phyloP scores from a whole-genome alignment of 2,113 vertebrate species.

The Microtus montanus region DNA sequence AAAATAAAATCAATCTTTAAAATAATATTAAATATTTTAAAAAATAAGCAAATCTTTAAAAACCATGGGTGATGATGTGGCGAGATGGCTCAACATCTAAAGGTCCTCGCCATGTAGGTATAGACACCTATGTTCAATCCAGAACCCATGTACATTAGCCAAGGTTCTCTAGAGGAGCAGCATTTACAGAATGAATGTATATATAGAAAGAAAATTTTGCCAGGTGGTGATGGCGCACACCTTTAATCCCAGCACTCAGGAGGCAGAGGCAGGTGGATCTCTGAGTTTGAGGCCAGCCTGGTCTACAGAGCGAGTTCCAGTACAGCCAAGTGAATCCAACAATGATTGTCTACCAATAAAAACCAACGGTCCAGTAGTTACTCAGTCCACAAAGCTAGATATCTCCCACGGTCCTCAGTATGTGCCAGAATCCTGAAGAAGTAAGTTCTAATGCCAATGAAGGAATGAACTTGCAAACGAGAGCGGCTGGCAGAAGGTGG shows the following conservation, averaged over 20 bases:
- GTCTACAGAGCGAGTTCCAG: neutral
- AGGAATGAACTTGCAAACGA: neutral
- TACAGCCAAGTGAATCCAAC: neutral
- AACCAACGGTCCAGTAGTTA: neutral
- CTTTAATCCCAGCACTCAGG: neutral
- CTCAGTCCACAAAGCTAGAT: neutral
- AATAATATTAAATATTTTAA: neutral
- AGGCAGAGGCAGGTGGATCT: neutral
- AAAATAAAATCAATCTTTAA: neutral
- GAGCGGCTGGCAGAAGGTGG: neutral
- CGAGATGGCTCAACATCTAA: no score
- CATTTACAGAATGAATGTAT: neutral
- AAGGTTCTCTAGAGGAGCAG: neutral
- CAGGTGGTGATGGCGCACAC: neutral
- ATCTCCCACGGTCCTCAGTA: neutral
- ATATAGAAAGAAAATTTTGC: neutral
- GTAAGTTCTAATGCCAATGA: neutral
- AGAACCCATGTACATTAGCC: neutral
- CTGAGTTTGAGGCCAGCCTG: neutral
- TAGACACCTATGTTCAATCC: neutral
- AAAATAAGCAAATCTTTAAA: neutral
- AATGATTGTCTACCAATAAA: neutral
- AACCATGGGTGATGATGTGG: neutral
- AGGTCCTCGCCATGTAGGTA: neutral
- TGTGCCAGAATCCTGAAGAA: neutral